phyloP scores from a whole-genome alignment of 2,797 vertebrate genomes.

The Bryconaethiops microstoma region DNA sequence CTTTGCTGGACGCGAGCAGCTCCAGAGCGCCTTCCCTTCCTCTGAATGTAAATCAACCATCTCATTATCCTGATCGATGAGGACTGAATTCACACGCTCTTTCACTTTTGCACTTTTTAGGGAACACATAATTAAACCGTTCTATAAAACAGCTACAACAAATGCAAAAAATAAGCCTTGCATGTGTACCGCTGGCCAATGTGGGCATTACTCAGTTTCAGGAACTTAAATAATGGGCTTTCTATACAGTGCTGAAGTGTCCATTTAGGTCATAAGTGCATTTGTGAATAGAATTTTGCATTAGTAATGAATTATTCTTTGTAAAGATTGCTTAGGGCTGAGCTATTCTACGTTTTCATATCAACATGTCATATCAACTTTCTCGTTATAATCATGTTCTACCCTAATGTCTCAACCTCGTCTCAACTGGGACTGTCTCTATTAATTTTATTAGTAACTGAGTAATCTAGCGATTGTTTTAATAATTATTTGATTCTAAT shows the following conservation, averaged over 20 bases:
- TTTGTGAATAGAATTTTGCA: background rate
- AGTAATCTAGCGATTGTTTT: too few species aligned
- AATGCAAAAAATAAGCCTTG: background rate
- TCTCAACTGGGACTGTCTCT: too few species aligned
- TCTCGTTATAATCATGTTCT: too few species aligned
- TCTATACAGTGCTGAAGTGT: background rate
- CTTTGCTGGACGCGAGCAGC: slow-evolving; percentile 76
- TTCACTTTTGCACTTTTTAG: background rate
- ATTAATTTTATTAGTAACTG: too few species aligned
- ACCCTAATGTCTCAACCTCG: too few species aligned
- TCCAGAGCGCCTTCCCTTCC: slow-evolving; percentile 57
- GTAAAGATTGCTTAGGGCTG: background rate
- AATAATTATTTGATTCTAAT: too few species aligned
- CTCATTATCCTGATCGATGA: slow-evolving; percentile 30
- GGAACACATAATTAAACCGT: background rate
- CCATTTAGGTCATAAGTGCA: background rate
- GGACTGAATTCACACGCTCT: background rate
- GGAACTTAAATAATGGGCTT: background rate
- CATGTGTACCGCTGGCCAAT: background rate
- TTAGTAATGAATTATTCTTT: background rate
- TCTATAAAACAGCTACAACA: background rate
- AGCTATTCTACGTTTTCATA: background rate
- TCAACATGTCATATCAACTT: too few species aligned
- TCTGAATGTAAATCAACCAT: slow-evolving; percentile 72
- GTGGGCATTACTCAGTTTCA: background rate